Evolutionary conservation across 2,797 vertebrate species (phyloP), one percentile per base, ranked within the genome.

Genomic region (Hozukius guyotensis): DNA sequence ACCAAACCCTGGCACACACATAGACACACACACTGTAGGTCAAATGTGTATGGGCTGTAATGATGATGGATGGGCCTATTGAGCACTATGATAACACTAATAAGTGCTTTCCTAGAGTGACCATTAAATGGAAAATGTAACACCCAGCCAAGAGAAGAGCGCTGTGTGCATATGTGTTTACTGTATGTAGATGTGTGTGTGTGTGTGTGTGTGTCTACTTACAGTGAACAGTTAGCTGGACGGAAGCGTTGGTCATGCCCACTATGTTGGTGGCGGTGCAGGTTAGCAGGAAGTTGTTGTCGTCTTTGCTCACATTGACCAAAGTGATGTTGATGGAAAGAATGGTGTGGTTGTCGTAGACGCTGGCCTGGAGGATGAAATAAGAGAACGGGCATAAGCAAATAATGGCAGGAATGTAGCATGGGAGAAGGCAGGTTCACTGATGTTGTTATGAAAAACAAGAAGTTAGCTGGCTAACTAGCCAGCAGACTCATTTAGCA

Each of bases 251-350:
- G 93, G 96, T 98, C 97, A 98, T 98, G 72, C 98, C 98, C 93
- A 99, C 98, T 60, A 98, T 93, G 0, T 99, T 99, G 95, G 97
- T 97, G 0, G 97, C 98, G 0, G 97, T 98, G 92, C 98, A 99
- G 2, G 96, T 97, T 62, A 99, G 93, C 82, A 96, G 90, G 85
- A 97, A 97, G 74, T 97, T 96, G 1, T 99, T 99, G 95, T 99
- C 97, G 11, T 99, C 97, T 0, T 97, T 96, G 70, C 97, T 98
- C 89, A 99, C 96, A 0, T 99, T 99, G 81, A 96, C 95, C 92
- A 99, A 91, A 0, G 97, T 99, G 85, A 99, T 87, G 83, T 97
- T 98, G 93, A 98, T 96, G 85, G 97, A 97, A 8, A 98, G 97
- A 42, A 97, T 96, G 0, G 96, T 97, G 84, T 96, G 96, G 86